Percentiles rank a stretch among this genome's conserved stretches.
phyloP scores from a whole-genome alignment of 2,888 invertebrate species.

The Volucella bombylans region DNA sequence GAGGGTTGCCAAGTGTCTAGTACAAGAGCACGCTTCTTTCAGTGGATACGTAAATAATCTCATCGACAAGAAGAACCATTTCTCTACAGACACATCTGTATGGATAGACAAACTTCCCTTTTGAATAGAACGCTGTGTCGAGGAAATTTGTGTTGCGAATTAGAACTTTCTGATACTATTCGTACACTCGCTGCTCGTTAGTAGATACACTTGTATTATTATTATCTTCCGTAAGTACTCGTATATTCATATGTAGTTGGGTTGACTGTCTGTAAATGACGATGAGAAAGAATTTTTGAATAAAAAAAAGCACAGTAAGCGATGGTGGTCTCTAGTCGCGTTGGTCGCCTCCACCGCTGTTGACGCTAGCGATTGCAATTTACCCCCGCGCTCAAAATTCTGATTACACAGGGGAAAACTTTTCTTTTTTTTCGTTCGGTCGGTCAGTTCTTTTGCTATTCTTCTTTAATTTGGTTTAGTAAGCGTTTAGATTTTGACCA shows the following conservation, averaged over 20 bases:
- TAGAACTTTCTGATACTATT: not conserved
- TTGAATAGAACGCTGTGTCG: not conserved
- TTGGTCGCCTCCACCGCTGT: constrained; percentile 28
- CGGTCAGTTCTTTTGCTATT: constrained; percentile 29
- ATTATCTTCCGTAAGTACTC: not conserved
- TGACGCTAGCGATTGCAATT: constrained; percentile 58
- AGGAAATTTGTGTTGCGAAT: constrained; percentile 15
- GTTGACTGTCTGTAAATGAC: constrained; percentile 38
- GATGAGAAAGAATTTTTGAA: constrained; percentile 29
- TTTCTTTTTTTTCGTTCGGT: constrained; percentile 5
- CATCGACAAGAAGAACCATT: constrained; percentile 13
- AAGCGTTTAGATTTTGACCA: constrained; percentile 80
- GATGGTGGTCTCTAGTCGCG: constrained; percentile 28
- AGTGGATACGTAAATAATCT: constrained; percentile 29
- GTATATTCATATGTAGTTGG: constrained; percentile 22
- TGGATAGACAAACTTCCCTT: not conserved
- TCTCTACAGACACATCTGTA: constrained; percentile 23
- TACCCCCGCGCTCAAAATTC: constrained; percentile 47
- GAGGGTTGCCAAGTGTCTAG: constrained; percentile 68
- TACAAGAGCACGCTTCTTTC: constrained; percentile 47
- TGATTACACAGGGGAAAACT: constrained; percentile 47
- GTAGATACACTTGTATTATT: not conserved
- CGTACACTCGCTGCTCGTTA: not conserved
- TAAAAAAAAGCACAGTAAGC: constrained; percentile 44
- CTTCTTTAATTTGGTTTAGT: constrained; percentile 77